Conservation (phyloP, 2,888 invertebrate genomes). For the Mythimna loreyi region DNA sequence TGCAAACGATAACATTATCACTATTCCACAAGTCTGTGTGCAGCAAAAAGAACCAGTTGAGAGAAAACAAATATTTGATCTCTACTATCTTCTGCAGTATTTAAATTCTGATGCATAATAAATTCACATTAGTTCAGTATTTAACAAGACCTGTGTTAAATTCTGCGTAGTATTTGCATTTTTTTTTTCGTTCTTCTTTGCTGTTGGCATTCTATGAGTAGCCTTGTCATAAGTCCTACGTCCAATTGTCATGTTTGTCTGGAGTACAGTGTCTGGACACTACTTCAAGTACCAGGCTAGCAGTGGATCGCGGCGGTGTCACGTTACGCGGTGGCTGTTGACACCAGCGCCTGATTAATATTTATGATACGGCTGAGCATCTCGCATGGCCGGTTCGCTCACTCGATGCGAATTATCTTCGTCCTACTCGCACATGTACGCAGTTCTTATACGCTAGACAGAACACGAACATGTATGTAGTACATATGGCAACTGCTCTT, state of each 20-base stretch:
- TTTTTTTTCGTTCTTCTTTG: constrained; percentile 15
- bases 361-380: constrained; percentile 91
- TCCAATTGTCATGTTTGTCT: constrained; percentile 70
- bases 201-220: constrained; percentile 53
- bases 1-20: constrained; percentile 86
- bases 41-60: constrained; percentile 61
- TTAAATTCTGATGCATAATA: constrained; percentile 25
- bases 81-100: constrained; percentile 47
- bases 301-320: constrained; percentile 88
- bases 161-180: constrained; percentile 19
- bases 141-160: constrained; percentile 1
- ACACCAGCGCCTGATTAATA: constrained; percentile 91
- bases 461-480: constrained; percentile 74
- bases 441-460: constrained; percentile 68
- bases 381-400: constrained; percentile 90
- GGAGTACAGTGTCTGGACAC: constrained; percentile 78
- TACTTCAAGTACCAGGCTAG: constrained; percentile 84
- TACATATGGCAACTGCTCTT: constrained; percentile 80
- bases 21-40: constrained; percentile 71
- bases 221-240: constrained; percentile 61
- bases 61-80: constrained; percentile 70
- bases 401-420: constrained; percentile 85
- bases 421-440: constrained; percentile 80
- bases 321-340: constrained; percentile 91
- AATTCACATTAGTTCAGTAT: constrained; percentile 10